Base-by-base conservation (phyloP, 2,888 invertebrate species). In the Platycnemis pennipes region DNA sequence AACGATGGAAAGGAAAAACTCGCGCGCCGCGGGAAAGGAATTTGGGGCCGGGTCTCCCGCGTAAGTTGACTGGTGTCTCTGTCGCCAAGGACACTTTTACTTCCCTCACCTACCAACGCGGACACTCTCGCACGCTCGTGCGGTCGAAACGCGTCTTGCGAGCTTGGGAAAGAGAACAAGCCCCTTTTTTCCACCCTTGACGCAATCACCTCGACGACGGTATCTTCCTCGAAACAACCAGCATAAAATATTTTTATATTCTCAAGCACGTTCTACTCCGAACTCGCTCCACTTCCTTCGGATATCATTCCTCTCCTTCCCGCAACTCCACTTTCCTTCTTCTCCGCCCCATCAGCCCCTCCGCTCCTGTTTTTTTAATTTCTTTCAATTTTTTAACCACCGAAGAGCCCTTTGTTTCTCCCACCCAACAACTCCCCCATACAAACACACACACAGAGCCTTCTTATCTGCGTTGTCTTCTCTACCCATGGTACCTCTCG, bases 211-310 rank as follows among this genome's bases (percentile, higher is more conserved):
- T 26, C 26, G 22, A n/a, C 63, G 63, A 37, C 77, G 26, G 77
- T 77, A 77, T 77, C 77, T 37, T 77, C 37, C 77, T 26, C 77
- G 77, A 77, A 77, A 77, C 77, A 37, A 77, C 77, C 77, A 77
- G 77, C 77, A 77, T 77, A 77, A 77, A 77, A 77, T 77, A 77
- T 77, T 77, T 77, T 37, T 37, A 77, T 13, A 37, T 37, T 37
- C 77, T 11, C 16, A 26, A 11, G 16, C 77, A 37, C n/a, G 63
- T n/a, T 7, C 63, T 53, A 5, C 26, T 63, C 11, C 37, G 37
- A 37, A 77, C 77, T 77, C 77, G 77, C 77, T 77, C 77, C 77
- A 77, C 77, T 77, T 77, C 77, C 77, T 77, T 77, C 11, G 77
- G 77, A 77, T 77, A 77, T 77, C 77, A 77, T 37, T 77, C 16